Base-by-base conservation (phyloP, 2,888 invertebrate genomes). In the Cheilosia impressa region DNA sequence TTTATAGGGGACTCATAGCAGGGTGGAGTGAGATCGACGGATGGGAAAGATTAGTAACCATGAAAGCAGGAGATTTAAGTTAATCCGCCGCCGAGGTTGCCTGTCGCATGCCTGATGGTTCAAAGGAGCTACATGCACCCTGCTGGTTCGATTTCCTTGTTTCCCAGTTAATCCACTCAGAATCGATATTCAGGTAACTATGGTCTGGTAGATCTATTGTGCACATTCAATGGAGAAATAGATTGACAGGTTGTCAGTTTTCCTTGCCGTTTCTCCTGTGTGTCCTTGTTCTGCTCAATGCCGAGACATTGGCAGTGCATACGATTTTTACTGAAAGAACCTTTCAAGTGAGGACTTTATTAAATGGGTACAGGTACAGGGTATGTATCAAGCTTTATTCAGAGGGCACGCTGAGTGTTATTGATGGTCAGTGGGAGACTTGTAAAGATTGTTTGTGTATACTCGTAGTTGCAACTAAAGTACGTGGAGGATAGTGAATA, bases 201-300 rank as follows among this genome's bases (percentile, higher is more conserved):
- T 41, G 13, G 50, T 13, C 6, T 9, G 15, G 55, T 41, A 24
- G 50, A 43, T 27, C 55, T 73, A 24, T 52, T 60, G 58, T 65
- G 84, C 65, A 53, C 76, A 63, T 43, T 60, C 53, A 66, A 72
- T 57, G 65, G 58, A 71, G 52, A 55, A 65, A 62, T 69, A 84
- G 71, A 76, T 75, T 80, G 84, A 80, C 75, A 84, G 80, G 75
- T 71, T 84, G 79, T 73, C 79, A 69, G 57, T 57, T 58, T 68
- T 83, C 68, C 60, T 45, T 58, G 10, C 50, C 6, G 6, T 27
- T 9, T 19, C 58, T n/a, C 52, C 1, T 38, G 13, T 45, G 24
- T 68, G 27, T 43, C 57, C 34, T 47, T 66, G 50, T 83, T 58
- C 38, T 43, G 68, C 50, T 63, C 57, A 19, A 31, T 19, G 65